Evolutionary conservation across 2,797 vertebrate species (phyloP).

Genomic region (Lophotriccus pileatus): DNA sequence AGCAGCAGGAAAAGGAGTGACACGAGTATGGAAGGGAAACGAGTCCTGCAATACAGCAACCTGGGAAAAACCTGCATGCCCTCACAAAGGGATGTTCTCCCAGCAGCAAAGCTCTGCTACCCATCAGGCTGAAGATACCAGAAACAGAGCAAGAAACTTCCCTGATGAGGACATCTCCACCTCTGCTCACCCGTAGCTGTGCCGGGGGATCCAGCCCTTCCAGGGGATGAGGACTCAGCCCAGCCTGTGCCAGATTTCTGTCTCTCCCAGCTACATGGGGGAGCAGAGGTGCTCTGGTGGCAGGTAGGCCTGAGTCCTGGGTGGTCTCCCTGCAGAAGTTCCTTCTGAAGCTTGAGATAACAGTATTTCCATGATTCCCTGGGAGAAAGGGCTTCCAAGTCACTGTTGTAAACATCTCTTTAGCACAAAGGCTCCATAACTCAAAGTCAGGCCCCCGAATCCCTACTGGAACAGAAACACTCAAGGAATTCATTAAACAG

Average conservation of each 20-base stretch:
- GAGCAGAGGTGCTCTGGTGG: not conserved
- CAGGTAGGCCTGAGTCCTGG: not conserved
- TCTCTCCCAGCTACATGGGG: not conserved
- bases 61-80: not conserved
- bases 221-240: not conserved
- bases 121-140: not conserved
- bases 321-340: not conserved
- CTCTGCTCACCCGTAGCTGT: not conserved
- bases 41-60: not conserved
- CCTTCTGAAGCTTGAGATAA: not conserved
- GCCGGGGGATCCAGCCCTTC: not conserved
- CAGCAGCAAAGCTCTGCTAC: not conserved
- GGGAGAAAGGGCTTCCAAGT: not conserved
- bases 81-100: not conserved
- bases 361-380: not conserved
- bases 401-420: not conserved
- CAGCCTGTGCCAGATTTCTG: not conserved
- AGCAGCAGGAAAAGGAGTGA: not conserved
- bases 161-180: not conserved
- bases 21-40: not conserved
- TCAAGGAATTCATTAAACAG: not conserved
- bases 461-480: not conserved
- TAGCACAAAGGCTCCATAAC: not conserved
- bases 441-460: not conserved
- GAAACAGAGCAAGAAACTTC: rapidly evolving